These are phyloP conservation scores for Tachina lurida DNA, from an alignment of 2,888 invertebrate species.

Conservation along the genomic window DNA sequence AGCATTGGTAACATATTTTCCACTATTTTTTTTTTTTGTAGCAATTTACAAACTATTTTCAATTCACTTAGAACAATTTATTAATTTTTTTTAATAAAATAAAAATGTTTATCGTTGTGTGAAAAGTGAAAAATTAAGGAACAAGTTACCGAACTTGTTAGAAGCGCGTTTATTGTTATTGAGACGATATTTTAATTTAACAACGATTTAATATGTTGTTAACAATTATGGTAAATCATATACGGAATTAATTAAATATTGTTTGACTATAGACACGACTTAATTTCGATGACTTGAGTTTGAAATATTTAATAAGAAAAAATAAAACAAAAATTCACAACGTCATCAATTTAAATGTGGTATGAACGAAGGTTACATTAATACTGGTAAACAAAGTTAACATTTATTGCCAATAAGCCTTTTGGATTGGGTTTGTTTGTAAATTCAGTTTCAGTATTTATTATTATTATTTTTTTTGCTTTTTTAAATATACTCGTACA, in stretches of 20 bases:
- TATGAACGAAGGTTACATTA: constrained; percentile 73
- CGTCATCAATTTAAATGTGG: constrained; percentile 56
- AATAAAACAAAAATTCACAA: constrained; percentile 45
- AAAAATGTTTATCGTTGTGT: constrained; percentile 22
- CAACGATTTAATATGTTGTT: constrained; percentile 21
- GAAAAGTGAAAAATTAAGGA: constrained; percentile 17
- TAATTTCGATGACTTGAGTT: constrained; percentile 25
- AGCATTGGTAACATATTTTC: constrained; percentile 74
- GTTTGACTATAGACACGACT: constrained; percentile 58
- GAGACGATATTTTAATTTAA: constrained; percentile 43
- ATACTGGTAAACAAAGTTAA: constrained; percentile 73
- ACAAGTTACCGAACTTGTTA: constrained; percentile 71
- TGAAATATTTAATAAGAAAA: background rate
- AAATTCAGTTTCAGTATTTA: constrained; percentile 43
- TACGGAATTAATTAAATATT: constrained; percentile 37
- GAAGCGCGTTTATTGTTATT: constrained; percentile 49
- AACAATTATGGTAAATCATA: constrained; percentile 32
- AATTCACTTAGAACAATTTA: constrained; percentile 12
- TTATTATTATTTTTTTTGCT: constrained; percentile 12
- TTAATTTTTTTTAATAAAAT: constrained; percentile 10
- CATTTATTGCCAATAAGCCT: constrained; percentile 65
- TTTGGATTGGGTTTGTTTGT: constrained; percentile 52
- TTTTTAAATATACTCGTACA: constrained; percentile 3
- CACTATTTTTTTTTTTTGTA: background rate
- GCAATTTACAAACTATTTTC: background rate